These are phyloP conservation scores for Hippocampus comes DNA, from an alignment of 2,113 vertebrate species.

Conservation along the genomic window DNA sequence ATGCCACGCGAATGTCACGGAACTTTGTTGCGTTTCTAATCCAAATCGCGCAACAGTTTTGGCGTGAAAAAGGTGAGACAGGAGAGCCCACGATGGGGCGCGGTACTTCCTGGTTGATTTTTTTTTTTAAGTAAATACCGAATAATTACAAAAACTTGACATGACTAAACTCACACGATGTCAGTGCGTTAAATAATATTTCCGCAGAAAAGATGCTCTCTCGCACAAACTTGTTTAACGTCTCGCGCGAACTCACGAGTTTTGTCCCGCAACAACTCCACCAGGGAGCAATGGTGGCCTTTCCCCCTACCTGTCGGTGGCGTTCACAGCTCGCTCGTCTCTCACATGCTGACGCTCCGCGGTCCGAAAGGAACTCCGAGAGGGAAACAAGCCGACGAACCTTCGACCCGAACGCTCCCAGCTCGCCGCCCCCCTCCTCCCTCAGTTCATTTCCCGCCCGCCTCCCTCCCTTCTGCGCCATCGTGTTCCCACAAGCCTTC, in stretches of 20 bases:
- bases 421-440: constrained; percentile 14
- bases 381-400: background rate
- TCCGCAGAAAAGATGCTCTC: no score
- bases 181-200: background rate
- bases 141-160: background rate
- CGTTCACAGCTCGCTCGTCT: constrained; percentile 11
- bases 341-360: constrained; percentile 37
- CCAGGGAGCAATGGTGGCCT: background rate
- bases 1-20: background rate
- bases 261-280: background rate
- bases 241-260: constrained; percentile 28
- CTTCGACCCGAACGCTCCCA: constrained; percentile 18
- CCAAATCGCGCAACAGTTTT: background rate
- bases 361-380: constrained; percentile 4
- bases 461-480: constrained; percentile 1
- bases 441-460: background rate
- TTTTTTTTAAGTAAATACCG: background rate
- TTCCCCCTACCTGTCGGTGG: constrained; percentile 42
- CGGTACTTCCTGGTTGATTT: background rate
- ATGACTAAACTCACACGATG: background rate
- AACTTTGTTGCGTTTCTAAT: background rate
- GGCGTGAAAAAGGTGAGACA: background rate
- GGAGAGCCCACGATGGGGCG: background rate
- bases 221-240: constrained; percentile 1
- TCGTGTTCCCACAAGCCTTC: constrained; percentile 63